These are phyloP conservation scores for Cataglyphis albicans DNA, from an alignment of 2,888 invertebrate genomes.

Conservation along the genomic window DNA sequence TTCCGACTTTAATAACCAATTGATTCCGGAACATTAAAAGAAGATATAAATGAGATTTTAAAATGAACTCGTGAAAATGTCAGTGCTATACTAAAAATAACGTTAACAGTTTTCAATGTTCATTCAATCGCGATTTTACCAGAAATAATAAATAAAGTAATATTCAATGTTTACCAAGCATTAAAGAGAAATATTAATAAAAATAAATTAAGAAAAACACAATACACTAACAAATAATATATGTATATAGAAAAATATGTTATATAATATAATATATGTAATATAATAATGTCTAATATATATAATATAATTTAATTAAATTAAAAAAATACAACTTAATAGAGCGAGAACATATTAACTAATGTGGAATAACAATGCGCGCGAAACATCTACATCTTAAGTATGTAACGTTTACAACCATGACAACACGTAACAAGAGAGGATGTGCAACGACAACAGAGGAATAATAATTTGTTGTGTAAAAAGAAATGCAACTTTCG, in stretches of 20 bases:
- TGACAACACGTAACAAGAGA: conserved; percentile 11
- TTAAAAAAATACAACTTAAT: neutral
- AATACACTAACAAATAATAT: neutral
- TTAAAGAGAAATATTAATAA: neutral
- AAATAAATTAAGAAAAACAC: neutral
- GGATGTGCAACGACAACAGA: conserved; percentile 42
- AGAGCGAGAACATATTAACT: neutral
- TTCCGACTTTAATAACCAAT: conserved; percentile 11
- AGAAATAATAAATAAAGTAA: neutral
- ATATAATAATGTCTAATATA: neutral
- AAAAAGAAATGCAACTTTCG: conserved; percentile 7
- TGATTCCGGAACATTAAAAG: neutral
- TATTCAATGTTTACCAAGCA: neutral
- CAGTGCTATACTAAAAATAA: neutral
- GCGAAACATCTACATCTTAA: conserved; percentile 18
- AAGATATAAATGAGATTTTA: conserved; percentile 10
- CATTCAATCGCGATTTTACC: conserved; percentile 3
- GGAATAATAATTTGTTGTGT: conserved; percentile 55
- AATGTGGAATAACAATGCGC: neutral
- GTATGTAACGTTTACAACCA: neutral
- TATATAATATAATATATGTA: neutral
- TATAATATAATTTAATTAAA: neutral
- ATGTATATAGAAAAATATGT: too few species aligned
- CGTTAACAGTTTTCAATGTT: conserved; percentile 2
- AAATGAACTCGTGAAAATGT: conserved; percentile 25